A percentile compares a stretch with the other conserved stretches of the same genome.
Conservation (phyloP, 2,888 invertebrate genomes). For the Caenorhabditis doughertyi region DNA sequence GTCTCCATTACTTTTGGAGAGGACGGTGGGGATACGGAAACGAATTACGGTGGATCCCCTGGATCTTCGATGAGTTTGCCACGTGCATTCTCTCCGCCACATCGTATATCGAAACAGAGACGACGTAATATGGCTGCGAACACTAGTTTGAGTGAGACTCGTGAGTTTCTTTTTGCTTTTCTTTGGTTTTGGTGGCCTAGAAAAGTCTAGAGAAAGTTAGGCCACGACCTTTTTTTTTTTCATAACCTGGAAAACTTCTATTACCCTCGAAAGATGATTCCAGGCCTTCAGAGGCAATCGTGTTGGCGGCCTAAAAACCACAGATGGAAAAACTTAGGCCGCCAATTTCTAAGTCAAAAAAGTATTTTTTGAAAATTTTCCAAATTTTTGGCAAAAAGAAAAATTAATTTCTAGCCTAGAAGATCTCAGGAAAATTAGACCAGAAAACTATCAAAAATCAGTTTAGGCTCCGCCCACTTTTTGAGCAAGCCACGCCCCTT, state of each 20-base stretch:
- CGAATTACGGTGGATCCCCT: conserved; percentile 1
- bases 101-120: conserved; percentile 69
- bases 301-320: no score
- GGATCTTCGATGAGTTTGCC: conserved; percentile 36
- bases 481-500: background rate
- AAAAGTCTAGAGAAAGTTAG: no score
- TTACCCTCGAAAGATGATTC: no score
- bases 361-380: no score
- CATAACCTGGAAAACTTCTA: no score
- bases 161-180: conserved; percentile 47
- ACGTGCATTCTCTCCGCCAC: conserved; percentile 76
- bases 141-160: conserved; percentile 72
- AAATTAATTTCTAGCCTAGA: no score
- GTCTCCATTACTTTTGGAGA: conserved; percentile 41
- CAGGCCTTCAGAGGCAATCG: no score
- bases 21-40: conserved; percentile 44
- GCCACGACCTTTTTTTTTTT: no score
- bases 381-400: no score
- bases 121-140: conserved; percentile 73
- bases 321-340: no score
- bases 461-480: conserved; percentile 6
- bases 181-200: background rate
- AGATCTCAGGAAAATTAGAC: no score
- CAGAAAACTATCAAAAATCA: background rate
- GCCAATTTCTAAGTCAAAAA: no score